These are phyloP conservation scores for Meiosimyza platycephala DNA, from an alignment of 2,888 invertebrate species.

Conservation along the genomic window DNA sequence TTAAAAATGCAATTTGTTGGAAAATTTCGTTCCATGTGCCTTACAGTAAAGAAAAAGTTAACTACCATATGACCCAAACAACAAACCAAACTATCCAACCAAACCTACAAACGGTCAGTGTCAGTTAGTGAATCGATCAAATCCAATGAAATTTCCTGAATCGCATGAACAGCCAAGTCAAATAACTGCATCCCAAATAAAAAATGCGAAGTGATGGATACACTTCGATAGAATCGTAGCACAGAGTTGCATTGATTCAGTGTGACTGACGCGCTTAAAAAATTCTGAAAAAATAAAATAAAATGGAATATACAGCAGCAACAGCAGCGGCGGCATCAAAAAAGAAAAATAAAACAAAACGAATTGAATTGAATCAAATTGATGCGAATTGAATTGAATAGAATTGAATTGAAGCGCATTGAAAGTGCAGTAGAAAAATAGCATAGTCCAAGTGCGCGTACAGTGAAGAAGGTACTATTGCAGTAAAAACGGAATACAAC, in stretches of 20 bases:
- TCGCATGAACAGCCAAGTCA: conserved; percentile 33
- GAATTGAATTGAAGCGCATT: conserved; percentile 39
- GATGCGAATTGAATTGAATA: conserved; percentile 44
- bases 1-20: too few relatives aligned
- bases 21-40: too few relatives aligned
- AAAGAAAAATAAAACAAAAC: background rate
- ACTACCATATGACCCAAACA: conserved; percentile 17
- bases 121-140: conserved; percentile 11
- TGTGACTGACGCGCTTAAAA: background rate
- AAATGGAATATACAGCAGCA: background rate
- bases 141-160: conserved; percentile 32
- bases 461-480: background rate
- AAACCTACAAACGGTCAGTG: background rate
- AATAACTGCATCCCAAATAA: conserved; percentile 33
- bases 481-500: too few relatives aligned
- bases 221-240: conserved; percentile 12
- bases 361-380: conserved; percentile 36
- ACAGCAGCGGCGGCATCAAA: background rate
- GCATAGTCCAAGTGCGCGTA: background rate
- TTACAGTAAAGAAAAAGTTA: conserved; percentile 3
- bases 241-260: background rate
- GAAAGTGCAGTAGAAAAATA: conserved; percentile 40
- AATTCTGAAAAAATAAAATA: background rate
- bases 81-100: conserved; percentile 3
- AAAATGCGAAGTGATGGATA: conserved; percentile 35